These are phyloP conservation scores for Corynorhinus townsendii DNA, from an alignment of 2,113 vertebrate species.

Conservation along the genomic window DNA sequence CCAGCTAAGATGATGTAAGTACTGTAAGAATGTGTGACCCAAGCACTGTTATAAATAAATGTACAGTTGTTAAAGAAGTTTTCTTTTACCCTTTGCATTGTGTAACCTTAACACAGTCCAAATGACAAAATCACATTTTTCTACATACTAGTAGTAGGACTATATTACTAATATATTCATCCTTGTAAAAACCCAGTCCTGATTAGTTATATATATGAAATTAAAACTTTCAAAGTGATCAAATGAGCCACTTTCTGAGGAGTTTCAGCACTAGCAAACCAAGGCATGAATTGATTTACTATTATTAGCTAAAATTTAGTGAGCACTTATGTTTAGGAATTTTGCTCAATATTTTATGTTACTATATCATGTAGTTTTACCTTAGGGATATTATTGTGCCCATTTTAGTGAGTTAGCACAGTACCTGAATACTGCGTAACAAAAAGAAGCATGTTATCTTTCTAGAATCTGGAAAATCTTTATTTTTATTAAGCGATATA, in stretches of 20 bases:
- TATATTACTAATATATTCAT: not conserved
- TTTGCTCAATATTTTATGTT: not conserved
- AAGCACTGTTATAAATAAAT: not conserved
- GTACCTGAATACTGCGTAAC: not conserved
- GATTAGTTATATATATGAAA: not conserved
- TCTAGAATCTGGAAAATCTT: not conserved
- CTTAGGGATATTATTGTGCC: not conserved
- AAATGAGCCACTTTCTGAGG: not conserved
- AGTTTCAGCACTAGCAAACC: not conserved
- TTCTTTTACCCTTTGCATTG: not conserved
- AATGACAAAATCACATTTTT: not conserved
- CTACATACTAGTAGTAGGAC: not conserved
- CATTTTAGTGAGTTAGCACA: not conserved
- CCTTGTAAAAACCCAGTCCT: not conserved
- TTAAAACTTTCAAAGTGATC: not conserved
- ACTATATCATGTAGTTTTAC: not conserved
- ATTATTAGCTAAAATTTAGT: not conserved
- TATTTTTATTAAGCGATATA: not conserved
- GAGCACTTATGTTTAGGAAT: not conserved
- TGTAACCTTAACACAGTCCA: not conserved
- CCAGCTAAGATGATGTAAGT: not conserved
- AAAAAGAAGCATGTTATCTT: not conserved
- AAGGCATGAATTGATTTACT: not conserved
- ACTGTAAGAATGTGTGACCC: not conserved
- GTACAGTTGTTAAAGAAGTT: not conserved